Conservation (phyloP, 2,797 vertebrate genomes). For the Hoplostethus atlanticus region DNA sequence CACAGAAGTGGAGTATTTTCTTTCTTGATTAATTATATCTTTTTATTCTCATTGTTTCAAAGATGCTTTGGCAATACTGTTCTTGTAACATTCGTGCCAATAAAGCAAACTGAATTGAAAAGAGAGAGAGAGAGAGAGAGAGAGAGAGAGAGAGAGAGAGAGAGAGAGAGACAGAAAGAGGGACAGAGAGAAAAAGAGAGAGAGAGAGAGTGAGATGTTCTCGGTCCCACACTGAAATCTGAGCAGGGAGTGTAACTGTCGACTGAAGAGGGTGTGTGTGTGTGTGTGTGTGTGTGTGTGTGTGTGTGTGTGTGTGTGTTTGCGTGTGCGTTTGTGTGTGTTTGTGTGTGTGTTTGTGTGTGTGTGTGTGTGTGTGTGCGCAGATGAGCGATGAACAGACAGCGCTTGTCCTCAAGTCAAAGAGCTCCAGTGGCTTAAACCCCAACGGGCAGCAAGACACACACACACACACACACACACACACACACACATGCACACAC, state of each 20-base stretch:
- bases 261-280: conserved; percentile 19
- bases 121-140: too few species aligned
- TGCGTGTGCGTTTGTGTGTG: not conserved
- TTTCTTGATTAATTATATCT: too few species aligned
- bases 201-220: conserved; percentile 22
- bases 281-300: conserved; percentile 3
- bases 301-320: conserved; percentile 24
- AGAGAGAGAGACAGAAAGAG: not conserved
- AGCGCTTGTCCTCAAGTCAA: conserved; percentile 63
- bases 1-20: too few species aligned
- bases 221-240: conserved; percentile 68
- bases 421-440: conserved; percentile 57
- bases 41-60: too few species aligned
- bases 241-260: conserved; percentile 54
- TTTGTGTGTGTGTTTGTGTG: not conserved
- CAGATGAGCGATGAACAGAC: conserved; percentile 62
- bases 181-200: conserved; percentile 4
- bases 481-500: conserved; percentile 63
- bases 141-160: not conserved
- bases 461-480: conserved; percentile 69
- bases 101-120: too few species aligned
- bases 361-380: not conserved
- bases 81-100: too few species aligned
- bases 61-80: too few species aligned
- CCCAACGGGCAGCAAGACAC: conserved; percentile 35